phyloP scores from a whole-genome alignment of 2,113 vertebrate genomes.

The Cephalopholis sonnerati region DNA sequence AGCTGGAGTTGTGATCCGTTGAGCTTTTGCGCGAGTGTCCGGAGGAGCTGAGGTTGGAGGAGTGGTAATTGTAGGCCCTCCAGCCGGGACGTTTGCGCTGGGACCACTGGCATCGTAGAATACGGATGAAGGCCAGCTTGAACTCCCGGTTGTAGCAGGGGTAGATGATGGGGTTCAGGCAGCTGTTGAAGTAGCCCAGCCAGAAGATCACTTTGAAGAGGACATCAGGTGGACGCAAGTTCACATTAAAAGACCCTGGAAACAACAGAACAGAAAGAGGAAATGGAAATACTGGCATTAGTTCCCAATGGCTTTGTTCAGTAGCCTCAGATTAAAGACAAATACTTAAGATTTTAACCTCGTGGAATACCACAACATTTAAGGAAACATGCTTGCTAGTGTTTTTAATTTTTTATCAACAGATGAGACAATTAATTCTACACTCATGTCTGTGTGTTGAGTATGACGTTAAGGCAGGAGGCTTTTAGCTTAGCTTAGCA shows the following conservation, averaged over 20 bases:
- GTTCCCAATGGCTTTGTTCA: not conserved
- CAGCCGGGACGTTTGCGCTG: conserved; percentile 87
- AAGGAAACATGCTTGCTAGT: no score
- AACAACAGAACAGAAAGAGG: conserved; percentile 48
- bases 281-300: not conserved
- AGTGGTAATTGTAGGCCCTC: conserved; percentile 90
- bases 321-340: no score
- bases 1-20: conserved; percentile 87
- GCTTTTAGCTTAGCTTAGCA: no score
- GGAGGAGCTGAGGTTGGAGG: conserved; percentile 89
- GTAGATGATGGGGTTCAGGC: conserved; percentile 98
- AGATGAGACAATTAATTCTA: no score
- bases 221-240: conserved; percentile 90
- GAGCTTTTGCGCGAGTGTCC: conserved; percentile 89
- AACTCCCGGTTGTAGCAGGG: conserved; percentile 98
- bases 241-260: conserved; percentile 91
- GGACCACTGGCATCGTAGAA: conserved; percentile 92
- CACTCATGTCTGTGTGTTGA: no score
- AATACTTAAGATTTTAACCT: no score
- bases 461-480: no score
- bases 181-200: conserved; percentile 99
- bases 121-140: conserved; percentile 95
- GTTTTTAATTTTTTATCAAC: no score
- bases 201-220: conserved; percentile 98
- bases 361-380: no score